Base-by-base conservation (phyloP, 1,140 invertebrate species). In the Rhyacophila brunnea region DNA sequence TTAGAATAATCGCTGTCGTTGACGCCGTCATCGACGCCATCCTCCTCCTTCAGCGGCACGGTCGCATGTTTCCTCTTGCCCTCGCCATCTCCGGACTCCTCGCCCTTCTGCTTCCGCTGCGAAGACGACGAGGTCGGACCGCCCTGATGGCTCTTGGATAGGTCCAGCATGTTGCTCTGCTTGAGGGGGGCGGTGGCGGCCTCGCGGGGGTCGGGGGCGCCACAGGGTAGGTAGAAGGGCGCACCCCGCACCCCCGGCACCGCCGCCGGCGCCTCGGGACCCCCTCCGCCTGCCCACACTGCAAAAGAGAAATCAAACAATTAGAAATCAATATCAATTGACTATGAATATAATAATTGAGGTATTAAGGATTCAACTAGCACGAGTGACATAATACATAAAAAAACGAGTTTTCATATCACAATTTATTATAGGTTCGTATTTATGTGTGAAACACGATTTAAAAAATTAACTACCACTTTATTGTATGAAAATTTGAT, bases 281-380 rank as follows among this genome's bases (percentile, higher is more conserved):
- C 54, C 40, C 58, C 54, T 36, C 55, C 51, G 7, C 50, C 55
- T 32, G 58, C 45, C 58, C 58, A 62, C 19, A 57, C 60, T 62
- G 54, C 0, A 53, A 62, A 47, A 23, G 46, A 45, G 5, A 48
- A 23, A n/a, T 23, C n/a, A 48, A 5, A 48, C 2, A 13, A 48
- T 17, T n/a, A n/a, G n/a, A n/a, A n/a, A n/a, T n/a, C n/a, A n/a
- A n/a, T n/a, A n/a, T n/a, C n/a, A n/a, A n/a, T n/a, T n/a, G n/a
- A n/a, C n/a, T n/a, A n/a, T n/a, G n/a, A n/a, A n/a, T n/a, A n/a
- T n/a, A n/a, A n/a, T n/a, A n/a, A n/a, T n/a, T n/a, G n/a, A n/a
- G n/a, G n/a, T n/a, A n/a, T n/a, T n/a, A n/a, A n/a, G n/a, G n/a
- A n/a, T n/a, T n/a, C n/a, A n/a, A n/a, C n/a, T n/a, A n/a, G n/a